Percentiles rank a stretch among this genome's conserved stretches.
These are phyloP conservation scores for Rousettus madagascariensis DNA, from an alignment of 2,797 vertebrate species.

Conservation along the genomic window DNA sequence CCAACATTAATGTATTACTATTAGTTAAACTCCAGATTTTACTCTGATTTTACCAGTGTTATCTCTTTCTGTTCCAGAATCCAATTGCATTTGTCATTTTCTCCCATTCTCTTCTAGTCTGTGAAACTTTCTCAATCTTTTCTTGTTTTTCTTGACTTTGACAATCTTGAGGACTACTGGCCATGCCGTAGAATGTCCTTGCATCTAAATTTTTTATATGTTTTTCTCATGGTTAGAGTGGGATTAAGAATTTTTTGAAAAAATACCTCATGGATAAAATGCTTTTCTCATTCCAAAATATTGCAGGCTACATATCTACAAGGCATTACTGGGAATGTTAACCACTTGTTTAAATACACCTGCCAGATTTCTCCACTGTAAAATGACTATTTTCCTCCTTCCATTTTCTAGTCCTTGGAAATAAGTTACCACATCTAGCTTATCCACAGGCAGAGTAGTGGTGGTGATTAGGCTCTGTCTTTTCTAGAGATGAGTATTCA, in stretches of 20 bases:
- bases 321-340: background rate
- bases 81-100: background rate
- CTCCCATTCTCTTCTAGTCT: background rate
- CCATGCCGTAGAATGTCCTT: background rate
- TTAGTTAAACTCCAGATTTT: background rate
- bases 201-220: background rate
- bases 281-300: background rate
- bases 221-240: background rate
- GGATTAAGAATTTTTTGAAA: background rate
- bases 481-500: background rate
- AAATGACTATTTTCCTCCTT: background rate
- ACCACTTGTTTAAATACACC: background rate
- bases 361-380: background rate
- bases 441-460: background rate
- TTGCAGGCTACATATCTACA: background rate
- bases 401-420: background rate
- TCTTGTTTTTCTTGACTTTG: background rate
- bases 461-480: background rate
- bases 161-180: background rate
- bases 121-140: background rate
- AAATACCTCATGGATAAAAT: background rate
- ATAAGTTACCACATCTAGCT: background rate
- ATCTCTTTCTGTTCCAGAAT: background rate
- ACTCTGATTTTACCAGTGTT: background rate
- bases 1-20: background rate